Base-by-base conservation (phyloP, 2,888 invertebrate genomes). In the Amphipoea oculea region DNA sequence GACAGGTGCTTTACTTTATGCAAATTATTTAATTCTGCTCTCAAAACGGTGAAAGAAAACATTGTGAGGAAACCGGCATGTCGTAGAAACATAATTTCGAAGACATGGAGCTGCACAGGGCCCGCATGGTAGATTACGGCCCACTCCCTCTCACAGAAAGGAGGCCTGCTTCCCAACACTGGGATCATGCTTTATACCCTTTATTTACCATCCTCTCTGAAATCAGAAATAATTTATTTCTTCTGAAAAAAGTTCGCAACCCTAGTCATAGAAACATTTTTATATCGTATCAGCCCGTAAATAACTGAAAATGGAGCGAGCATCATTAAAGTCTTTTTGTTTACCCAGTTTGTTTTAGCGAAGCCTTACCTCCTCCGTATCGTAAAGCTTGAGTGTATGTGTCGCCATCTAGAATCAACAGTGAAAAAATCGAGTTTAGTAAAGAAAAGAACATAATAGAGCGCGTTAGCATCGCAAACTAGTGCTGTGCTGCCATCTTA, bases 401-500 rank as follows among this genome's bases (percentile, higher is more conserved):
- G 65, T 79, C 75, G 83, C 79, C 85, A 85, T 86, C 85, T 86
- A 36, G 48, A 29, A 51, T n/a, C 2, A 45, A 62, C 45, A 48
- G 23, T 14, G 20, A 54, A 5, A 17, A 48, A 11, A 9, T 40
- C 1, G 6, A 23, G 17, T 0, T 48, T 71, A 29, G 1, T 83
- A 17, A 23, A 23, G 0, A 4, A 65, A 62, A 73, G 0, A 65
- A 62, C 5, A 1, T n/a, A 40, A 29, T 71, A 85, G 82, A 82
- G 62, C 57, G 65, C 75, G 78, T 9, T 63, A 70, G 54, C n/a
- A 66, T 71, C 77, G 65, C 9, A 57, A 63, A 45, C 67, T 71
- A 74, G 67, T 72, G 68, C 4, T 84, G 82, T 84, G 82, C 82
- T 85, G 84, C 85, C 85, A 78, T 84, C 84, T 78, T 67, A 60